These are phyloP conservation scores for Oscheius sp. DNA, from an alignment of 2,888 invertebrate species.

Conservation along the genomic window DNA sequence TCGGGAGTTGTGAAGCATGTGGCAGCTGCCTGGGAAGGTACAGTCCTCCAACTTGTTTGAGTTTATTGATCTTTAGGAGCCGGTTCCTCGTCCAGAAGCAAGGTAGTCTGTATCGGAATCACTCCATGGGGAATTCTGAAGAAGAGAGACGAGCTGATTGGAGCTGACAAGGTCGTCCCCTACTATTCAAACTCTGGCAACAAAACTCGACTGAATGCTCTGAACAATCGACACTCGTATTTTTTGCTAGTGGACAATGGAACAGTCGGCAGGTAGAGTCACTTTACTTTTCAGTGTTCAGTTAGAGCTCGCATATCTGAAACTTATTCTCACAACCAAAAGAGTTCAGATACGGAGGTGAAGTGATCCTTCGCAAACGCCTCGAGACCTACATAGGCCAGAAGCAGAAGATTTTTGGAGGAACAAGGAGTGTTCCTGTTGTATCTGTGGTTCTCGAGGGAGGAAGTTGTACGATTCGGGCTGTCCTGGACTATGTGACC, in stretches of 20 bases:
- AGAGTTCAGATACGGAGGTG: constrained; percentile 77
- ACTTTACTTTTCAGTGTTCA: too few species aligned
- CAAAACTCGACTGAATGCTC: constrained; percentile 70
- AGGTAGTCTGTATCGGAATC: constrained; percentile 92
- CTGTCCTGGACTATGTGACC: constrained; percentile 96
- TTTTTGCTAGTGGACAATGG: constrained; percentile 98
- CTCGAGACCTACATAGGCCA: constrained; percentile 89
- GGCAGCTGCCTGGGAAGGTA: constrained; percentile 71
- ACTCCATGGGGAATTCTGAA: constrained; percentile 96
- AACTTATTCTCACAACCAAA: too few species aligned
- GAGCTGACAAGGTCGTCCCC: constrained; percentile 48
- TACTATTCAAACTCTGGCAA: constrained; percentile 63
- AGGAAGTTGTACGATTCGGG: constrained; percentile 94
- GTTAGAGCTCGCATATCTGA: too few species aligned
- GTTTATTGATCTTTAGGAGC: constrained; percentile 37
- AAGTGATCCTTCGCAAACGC: constrained; percentile 90
- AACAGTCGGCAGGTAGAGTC: constrained; percentile 81
- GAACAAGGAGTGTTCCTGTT: constrained; percentile 78
- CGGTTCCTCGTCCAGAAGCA: constrained; percentile 60
- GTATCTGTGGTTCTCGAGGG: constrained; percentile 98
- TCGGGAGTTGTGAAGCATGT: constrained; percentile 93
- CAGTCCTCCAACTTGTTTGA: too few species aligned
- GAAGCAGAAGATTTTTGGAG: constrained; percentile 65
- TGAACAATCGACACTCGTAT: constrained; percentile 96
- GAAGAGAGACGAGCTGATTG: constrained; percentile 65